phyloP scores from a whole-genome alignment of 2,113 vertebrate genomes.

The Heteronetta atricapilla region DNA sequence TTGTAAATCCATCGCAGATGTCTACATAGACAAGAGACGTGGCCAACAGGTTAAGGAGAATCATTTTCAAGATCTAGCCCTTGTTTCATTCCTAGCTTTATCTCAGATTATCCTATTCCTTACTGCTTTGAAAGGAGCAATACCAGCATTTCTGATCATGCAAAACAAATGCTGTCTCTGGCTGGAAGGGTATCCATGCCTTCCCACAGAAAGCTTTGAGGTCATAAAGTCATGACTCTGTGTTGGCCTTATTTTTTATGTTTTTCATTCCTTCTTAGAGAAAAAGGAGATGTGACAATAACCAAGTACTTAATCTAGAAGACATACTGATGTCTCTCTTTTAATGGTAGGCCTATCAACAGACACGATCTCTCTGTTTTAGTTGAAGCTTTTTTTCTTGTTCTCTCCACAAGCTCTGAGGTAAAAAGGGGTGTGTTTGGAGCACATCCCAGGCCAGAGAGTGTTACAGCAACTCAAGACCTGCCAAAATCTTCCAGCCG shows the following conservation, averaged over 20 bases:
- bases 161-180: not conserved
- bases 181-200: not conserved
- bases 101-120: not conserved
- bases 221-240: not conserved
- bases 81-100: not conserved
- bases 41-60: not conserved
- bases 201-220: not conserved
- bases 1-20: not conserved
- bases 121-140: not conserved
- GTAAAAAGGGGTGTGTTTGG: not conserved
- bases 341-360: not conserved
- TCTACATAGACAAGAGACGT: not conserved
- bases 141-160: not conserved
- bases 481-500: not conserved
- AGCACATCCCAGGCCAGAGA: not conserved
- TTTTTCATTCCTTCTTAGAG: not conserved
- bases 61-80: not conserved
- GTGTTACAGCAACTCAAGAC: not conserved
- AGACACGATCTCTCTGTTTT: not conserved
- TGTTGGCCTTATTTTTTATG: not conserved
- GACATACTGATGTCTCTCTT: not conserved
- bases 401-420: not conserved
- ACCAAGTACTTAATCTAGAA: not conserved
- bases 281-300: not conserved
- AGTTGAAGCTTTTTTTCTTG: not conserved